Conservation (phyloP, 2,888 invertebrate species). For the Drosophila picticornis region DNA sequence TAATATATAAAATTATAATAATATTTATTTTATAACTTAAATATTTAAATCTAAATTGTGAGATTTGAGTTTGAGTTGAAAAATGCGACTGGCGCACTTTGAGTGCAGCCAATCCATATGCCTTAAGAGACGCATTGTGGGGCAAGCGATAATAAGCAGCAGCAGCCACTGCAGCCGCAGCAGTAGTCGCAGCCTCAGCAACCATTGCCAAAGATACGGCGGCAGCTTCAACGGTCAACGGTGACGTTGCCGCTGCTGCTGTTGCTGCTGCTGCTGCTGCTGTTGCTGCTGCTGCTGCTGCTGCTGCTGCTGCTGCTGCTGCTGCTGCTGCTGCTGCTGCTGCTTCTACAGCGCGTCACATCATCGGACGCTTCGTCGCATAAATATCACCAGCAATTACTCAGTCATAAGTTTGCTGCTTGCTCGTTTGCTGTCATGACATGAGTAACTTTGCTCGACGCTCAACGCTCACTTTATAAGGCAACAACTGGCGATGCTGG, state of each 20-base stretch:
- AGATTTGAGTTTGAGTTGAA: not conserved
- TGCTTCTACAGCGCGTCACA: slow-evolving; percentile 42
- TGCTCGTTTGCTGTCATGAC: slow-evolving; percentile 80
- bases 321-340: slow-evolving; percentile 14
- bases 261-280: slow-evolving; percentile 8
- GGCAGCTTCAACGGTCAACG: slow-evolving; percentile 32
- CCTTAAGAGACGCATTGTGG: slow-evolving; percentile 56
- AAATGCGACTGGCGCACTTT: not conserved
- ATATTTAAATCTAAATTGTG: too few species aligned
- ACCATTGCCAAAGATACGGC: slow-evolving; percentile 47
- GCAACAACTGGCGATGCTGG: slow-evolving; percentile 42
- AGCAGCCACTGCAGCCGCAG: slow-evolving; percentile 37
- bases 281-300: not conserved
- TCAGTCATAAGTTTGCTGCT: slow-evolving; percentile 84
- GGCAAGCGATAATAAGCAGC: slow-evolving; percentile 67
- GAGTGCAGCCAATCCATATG: slow-evolving; percentile 61
- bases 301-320: slow-evolving; percentile 7
- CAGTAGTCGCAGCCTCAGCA: slow-evolving; percentile 38
- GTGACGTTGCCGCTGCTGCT: slow-evolving; percentile 9
- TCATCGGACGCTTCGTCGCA: slow-evolving; percentile 84
- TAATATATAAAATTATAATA: too few species aligned
- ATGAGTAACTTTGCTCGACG: slow-evolving; percentile 76
- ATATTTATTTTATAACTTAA: too few species aligned
- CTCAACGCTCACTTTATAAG: slow-evolving; percentile 73
- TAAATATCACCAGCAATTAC: slow-evolving; percentile 85